A percentile compares a stretch with the other conserved stretches of the same genome.
Evolutionary conservation across 2,888 invertebrate species (phyloP).

Genomic region (Noctua comes): DNA sequence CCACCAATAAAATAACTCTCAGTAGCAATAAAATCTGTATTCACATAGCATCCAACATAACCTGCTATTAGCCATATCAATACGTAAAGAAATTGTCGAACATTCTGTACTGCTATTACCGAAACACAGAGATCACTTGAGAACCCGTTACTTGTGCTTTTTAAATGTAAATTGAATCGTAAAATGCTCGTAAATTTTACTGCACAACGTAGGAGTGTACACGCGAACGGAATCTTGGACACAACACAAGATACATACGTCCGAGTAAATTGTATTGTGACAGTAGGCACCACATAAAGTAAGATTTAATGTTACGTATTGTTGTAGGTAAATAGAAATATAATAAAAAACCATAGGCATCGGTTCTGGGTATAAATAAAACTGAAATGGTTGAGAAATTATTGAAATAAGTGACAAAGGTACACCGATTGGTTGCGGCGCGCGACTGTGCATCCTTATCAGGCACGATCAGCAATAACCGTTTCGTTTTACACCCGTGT

Average conservation of each 20-base stretch:
- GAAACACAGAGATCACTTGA: constrained; percentile 76
- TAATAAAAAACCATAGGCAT: constrained; percentile 3
- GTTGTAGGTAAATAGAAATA: constrained; percentile 29
- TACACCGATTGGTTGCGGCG: constrained; percentile 29
- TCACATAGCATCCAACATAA: constrained; percentile 33
- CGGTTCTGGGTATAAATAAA: background rate
- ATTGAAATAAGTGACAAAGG: constrained; percentile 51
- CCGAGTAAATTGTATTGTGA: constrained; percentile 59
- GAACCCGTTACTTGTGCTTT: constrained; percentile 79
- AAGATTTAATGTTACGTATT: constrained; percentile 38
- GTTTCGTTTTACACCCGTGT: constrained; percentile 67
- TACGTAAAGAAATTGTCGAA: constrained; percentile 68
- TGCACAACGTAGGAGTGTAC: constrained; percentile 74
- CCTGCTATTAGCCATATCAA: constrained; percentile 47
- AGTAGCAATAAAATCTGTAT: constrained; percentile 46
- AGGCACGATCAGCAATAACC: constrained; percentile 71
- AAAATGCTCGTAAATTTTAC: constrained; percentile 81
- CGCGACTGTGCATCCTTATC: constrained; percentile 59
- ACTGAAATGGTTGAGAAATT: constrained; percentile 24
- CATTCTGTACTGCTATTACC: constrained; percentile 71
- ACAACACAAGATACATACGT: constrained; percentile 50
- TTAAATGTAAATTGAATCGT: constrained; percentile 85
- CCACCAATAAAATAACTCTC: constrained; percentile 42
- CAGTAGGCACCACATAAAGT: constrained; percentile 63
- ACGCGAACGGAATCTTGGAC: constrained; percentile 64